Evolutionary conservation across 1,140 invertebrate genomes (phyloP), one percentile per base, ranked within the genome.

Genomic region (Drosophila neocordata): DNA sequence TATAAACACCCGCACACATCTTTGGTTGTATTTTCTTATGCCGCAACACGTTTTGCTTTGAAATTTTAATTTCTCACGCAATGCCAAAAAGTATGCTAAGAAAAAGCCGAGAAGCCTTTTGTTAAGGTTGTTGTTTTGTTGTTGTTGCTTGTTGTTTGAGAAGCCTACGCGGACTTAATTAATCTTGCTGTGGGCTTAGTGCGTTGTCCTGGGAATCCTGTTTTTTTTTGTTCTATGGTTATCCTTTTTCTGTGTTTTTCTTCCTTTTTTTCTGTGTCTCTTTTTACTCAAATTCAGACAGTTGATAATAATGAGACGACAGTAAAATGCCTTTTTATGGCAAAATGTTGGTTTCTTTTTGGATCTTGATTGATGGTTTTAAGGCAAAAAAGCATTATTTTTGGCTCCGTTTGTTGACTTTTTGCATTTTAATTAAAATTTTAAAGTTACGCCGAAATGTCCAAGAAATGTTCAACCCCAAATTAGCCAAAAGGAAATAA

Each of bases 41-140:
- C 62, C 56, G 75, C 59, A 74, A 53, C 79, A 79, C 63, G 77
- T 72, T 68, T 77, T 51, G 81, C 77, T 81, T 81, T 82, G 82
- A 85, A 85, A 87, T 85, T 87, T 85, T 87, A 85, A 85, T 85
- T 85, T 85, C 76, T 85, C 78, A 75, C 82, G 78, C 82, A 78
- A 68, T 65, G 82, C 82, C 65, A 63, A 65, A 85, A 85, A 85
- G 82, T 81, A 87, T 69, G 74, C 68, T 67, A 62, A 20, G 60
- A 60, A 65, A 69, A n/a, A 58, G 18, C 56, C 61, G 44, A 13
- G 9, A 15, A 62, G 27, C 11, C 24, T 27, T 53, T 63, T 68
- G 48, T 12, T 56, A 22, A 37, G 15, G 62, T 41, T 53, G 22
- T 61, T 41, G 51, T 41, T 22, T 38, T 22, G 38, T 61, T 34